Base-by-base conservation (phyloP, 2,888 invertebrate genomes). In the Ecdyonurus torrentis region DNA sequence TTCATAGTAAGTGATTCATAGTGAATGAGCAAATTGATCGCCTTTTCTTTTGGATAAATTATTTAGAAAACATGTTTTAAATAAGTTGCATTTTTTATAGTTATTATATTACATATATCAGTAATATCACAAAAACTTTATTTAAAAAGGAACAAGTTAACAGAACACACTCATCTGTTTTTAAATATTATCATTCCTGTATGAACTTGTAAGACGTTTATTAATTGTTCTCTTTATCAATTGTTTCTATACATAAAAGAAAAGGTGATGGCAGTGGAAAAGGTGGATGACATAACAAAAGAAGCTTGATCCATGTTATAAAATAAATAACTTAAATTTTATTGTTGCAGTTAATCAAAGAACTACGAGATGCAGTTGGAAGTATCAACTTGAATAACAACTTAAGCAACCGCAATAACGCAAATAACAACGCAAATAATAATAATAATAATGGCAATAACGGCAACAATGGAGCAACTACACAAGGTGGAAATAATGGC, bases 281-380 rank as follows among this genome's bases (percentile, higher is more conserved):
- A 62, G 58, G 62, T 55, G 50, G 58, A 62, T 37, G 37, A 5
- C 37, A 37, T 37, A 37, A 37, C 15, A 62, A 58, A 62, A 62
- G 62, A 62, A 62, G 62, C 62, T 62, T 62, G 62, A 62, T 58
- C 62, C 62, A 62, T 62, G 62, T n/a, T n/a, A n/a, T n/a, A n/a
- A n/a, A n/a, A n/a, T n/a, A n/a, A n/a, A n/a, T n/a, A n/a, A n/a
- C n/a, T n/a, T n/a, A n/a, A n/a, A n/a, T n/a, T n/a, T n/a, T n/a
- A n/a, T n/a, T n/a, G n/a, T n/a, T n/a, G n/a, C n/a, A n/a, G n/a
- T n/a, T n/a, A n/a, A n/a, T n/a, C n/a, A n/a, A n/a, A n/a, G n/a
- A n/a, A n/a, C n/a, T n/a, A n/a, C n/a, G n/a, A n/a, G n/a, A n/a
- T n/a, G n/a, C n/a, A n/a, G n/a, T n/a, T n/a, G n/a, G n/a, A n/a